Base-by-base conservation (phyloP, 2,797 vertebrate species). In the Gallinago stenura region DNA sequence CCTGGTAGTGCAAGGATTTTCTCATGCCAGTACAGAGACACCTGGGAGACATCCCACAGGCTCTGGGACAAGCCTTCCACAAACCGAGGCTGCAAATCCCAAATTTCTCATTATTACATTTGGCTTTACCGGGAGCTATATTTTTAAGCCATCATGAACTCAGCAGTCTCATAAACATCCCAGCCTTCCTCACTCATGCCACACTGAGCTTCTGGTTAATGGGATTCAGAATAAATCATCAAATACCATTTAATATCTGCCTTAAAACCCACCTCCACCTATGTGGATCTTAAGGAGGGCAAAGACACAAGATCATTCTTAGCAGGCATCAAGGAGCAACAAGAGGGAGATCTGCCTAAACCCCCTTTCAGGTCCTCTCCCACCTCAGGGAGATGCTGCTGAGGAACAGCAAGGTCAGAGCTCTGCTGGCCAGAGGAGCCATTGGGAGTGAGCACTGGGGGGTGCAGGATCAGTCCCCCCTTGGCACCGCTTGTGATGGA, bases 401-500 rank as follows among this genome's bases (percentile, higher is more conserved):
- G 51, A 18, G 1, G 2, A 6, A 39, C 0, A 12, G 20, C 33
- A 30, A 5, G 9, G 10, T 22, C 41, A 41, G 28, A 31, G 45
- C 37, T 54, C 53, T 0, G 0, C 20, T 30, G 37, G 22, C 35
- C 62, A 8, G 45, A 39, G 71, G 22, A 83, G 46, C 56, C n/a
- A 7, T 3, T 1, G 6, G 78, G 25, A 54, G 2, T 0, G 6
- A 64, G 64, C 26, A 1, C 10, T 50, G 58, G 28, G 57, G 76
- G 82, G 48, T 64, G 54, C 43, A 64, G 83, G 33, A 60, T 18
- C 31, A 10, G 62, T 30, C 28, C 31, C 16, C 3, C 37, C 43
- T 13, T 14, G 56, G 73, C 77, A 58, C 51, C 60, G 56, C 76
- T 24, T 28, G 16, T 30, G 19, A 15, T 10, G 58, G 58, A 50